phyloP scores from a whole-genome alignment of 2,113 vertebrate species.

The Galemys pyrenaicus region DNA sequence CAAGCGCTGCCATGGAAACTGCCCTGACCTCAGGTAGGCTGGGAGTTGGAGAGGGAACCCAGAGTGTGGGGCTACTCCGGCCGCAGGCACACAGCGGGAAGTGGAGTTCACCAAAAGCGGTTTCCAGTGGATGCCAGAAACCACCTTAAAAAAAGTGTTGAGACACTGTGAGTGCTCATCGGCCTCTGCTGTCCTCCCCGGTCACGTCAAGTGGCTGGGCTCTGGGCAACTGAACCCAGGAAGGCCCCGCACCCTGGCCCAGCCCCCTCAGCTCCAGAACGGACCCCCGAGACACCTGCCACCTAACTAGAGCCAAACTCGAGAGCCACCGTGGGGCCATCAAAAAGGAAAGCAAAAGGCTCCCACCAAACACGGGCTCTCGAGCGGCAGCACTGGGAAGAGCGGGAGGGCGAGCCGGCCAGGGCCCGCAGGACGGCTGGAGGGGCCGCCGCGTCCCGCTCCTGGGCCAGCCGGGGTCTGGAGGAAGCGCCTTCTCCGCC shows the following conservation, averaged over 20 bases:
- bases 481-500: no score
- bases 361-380: no score
- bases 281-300: neutral
- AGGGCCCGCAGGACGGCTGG: no score
- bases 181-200: constrained; percentile 15
- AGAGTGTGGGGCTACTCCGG: constrained; percentile 70
- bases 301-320: neutral
- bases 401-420: no score
- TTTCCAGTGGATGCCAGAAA: constrained; percentile 78
- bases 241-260: constrained; percentile 41
- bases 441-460: no score
- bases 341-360: no score
- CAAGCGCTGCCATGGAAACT: constrained; percentile 44
- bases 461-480: no score
- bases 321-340: no score
- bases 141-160: constrained; percentile 76
- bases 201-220: neutral
- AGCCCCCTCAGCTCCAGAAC: neutral
- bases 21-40: constrained; percentile 60
- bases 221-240: constrained; percentile 28
- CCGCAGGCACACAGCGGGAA: constrained; percentile 72
- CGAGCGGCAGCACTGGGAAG: no score
- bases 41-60: constrained; percentile 77
- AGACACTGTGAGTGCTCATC: constrained; percentile 74
- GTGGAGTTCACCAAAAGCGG: constrained; percentile 75